A percentile compares a stretch with the other conserved stretches of the same genome.
phyloP scores from a whole-genome alignment of 2,888 invertebrate genomes.

The Bhutanitis thaidina region DNA sequence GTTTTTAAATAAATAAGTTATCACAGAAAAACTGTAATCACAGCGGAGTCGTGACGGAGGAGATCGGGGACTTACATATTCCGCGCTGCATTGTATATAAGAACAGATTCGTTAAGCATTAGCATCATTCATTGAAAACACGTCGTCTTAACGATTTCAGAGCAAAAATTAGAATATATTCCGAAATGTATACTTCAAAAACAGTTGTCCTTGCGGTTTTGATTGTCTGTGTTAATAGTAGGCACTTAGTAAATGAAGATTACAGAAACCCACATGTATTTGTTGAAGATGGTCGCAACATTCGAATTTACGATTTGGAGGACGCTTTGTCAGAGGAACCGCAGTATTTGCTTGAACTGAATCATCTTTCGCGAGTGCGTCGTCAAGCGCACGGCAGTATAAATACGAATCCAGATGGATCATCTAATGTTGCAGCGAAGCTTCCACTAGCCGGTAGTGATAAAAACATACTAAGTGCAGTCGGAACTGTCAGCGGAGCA shows the following conservation, averaged over 20 bases:
- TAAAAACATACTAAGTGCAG: constrained; percentile 30
- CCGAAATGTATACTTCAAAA: not conserved
- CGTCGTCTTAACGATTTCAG: not conserved
- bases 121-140: not conserved
- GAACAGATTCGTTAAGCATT: not conserved
- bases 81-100: not conserved
- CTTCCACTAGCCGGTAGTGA: constrained; percentile 28
- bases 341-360: not conserved
- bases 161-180: not conserved
- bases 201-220: not conserved
- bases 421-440: constrained; percentile 27
- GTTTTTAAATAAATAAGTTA: no score
- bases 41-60: no score
- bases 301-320: not conserved
- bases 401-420: constrained; percentile 31
- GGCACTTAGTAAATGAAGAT: not conserved
- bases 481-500: constrained; percentile 25
- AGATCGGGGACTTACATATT: not conserved
- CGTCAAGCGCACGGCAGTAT: not conserved
- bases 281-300: not conserved
- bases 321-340: not conserved
- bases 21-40: no score
- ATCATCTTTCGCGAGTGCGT: not conserved
- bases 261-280: not conserved
- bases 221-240: not conserved